Conservation (phyloP, 2,797 vertebrate genomes). For the Alcedo atthis region DNA sequence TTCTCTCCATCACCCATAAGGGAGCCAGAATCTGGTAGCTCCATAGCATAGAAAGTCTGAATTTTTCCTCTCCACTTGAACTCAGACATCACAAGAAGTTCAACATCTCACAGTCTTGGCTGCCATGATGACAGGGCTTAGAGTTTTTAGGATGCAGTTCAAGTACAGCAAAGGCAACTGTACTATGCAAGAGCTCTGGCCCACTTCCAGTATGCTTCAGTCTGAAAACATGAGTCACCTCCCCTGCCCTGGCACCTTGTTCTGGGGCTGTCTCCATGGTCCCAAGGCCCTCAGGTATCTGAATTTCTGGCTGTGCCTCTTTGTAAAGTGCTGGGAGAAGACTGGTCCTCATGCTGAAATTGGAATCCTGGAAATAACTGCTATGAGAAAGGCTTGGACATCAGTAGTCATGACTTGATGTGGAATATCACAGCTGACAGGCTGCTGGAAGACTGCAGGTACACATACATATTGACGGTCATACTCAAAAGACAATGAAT, state of each 20-base stretch:
- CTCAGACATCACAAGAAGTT: not conserved
- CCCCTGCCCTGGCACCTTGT: not conserved
- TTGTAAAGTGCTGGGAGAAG: not conserved
- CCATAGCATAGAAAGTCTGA: not conserved
- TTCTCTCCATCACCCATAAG: accelerated
- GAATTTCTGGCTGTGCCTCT: not conserved
- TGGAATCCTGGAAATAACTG: not conserved
- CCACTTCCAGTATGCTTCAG: not conserved
- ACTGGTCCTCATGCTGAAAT: not conserved
- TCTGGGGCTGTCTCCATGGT: not conserved
- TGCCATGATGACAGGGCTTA: not conserved
- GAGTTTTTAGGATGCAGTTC: not conserved
- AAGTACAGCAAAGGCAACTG: not conserved
- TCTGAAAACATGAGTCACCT: not conserved
- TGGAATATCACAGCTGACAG: not conserved
- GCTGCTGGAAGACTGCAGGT: not conserved
- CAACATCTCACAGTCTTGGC: not conserved
- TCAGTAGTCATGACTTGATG: not conserved
- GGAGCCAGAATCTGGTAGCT: not conserved
- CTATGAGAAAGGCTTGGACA: not conserved
- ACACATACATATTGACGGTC: not conserved
- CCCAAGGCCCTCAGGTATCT: accelerated
- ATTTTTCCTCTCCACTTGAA: not conserved
- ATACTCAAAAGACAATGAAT: not conserved
- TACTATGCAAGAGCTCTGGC: not conserved